phyloP scores from a whole-genome alignment of 2,888 invertebrate species.

The Drosophila kambysellisi region DNA sequence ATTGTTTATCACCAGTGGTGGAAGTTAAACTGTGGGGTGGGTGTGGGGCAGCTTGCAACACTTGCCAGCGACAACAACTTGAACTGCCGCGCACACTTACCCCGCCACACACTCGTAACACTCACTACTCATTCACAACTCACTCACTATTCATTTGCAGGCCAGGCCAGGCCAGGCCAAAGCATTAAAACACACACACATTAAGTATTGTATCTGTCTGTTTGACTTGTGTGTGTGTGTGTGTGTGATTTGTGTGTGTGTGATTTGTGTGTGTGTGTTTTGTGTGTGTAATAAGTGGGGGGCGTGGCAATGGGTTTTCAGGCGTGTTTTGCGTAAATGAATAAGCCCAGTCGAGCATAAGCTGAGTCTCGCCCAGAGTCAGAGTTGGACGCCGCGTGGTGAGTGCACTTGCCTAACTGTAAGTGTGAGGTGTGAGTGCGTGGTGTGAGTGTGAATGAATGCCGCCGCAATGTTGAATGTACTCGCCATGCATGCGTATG shows the following conservation, averaged over 20 bases:
- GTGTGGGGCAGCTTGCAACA: slow-evolving; percentile 26
- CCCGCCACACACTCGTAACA: slow-evolving; percentile 1
- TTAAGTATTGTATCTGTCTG: slow-evolving; percentile 34
- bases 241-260: slow-evolving; percentile 30
- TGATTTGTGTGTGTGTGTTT: slow-evolving; percentile 17
- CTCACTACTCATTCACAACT: slow-evolving; percentile 59
- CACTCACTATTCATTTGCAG: slow-evolving; percentile 77
- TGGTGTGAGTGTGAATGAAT: slow-evolving; percentile 39
- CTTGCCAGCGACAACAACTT: slow-evolving; percentile 58
- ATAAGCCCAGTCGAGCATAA: slow-evolving; percentile 65
- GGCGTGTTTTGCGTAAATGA: slow-evolving; percentile 75
- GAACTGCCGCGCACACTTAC: slow-evolving; percentile 43
- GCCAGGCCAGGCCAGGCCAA: slow-evolving; percentile 56
- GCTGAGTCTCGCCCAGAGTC: slow-evolving; percentile 32
- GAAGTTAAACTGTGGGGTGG: slow-evolving; percentile 4
- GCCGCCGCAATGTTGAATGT: slow-evolving; percentile 69
- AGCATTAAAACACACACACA: slow-evolving; percentile 26
- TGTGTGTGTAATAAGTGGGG: slow-evolving; percentile 67
- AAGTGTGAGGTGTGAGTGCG: slow-evolving; percentile 15
- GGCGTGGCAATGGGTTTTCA: slow-evolving; percentile 54
- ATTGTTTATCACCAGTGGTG: slow-evolving; percentile 21
- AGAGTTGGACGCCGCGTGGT: slow-evolving; percentile 56
- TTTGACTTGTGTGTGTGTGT: slow-evolving; percentile 7
- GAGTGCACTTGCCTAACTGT: slow-evolving; percentile 62
- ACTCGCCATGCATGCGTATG: slow-evolving; percentile 78